Conservation (phyloP, 2,888 invertebrate genomes). For the Epistrophella euchroma region DNA sequence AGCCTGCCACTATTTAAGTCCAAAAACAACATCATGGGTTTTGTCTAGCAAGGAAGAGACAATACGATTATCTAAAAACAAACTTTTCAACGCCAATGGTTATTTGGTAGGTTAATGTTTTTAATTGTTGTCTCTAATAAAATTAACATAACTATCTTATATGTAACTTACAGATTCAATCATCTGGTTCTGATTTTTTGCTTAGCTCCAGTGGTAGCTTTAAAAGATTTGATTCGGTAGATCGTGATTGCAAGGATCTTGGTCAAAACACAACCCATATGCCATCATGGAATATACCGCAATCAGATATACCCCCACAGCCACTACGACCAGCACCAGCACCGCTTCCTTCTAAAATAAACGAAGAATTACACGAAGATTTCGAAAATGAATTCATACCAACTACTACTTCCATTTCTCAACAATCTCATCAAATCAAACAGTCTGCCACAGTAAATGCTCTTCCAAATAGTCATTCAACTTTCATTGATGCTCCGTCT, state of each 20-base stretch:
- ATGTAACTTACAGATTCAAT: conserved; percentile 85
- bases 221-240: conserved; percentile 87
- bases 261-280: conserved; percentile 82
- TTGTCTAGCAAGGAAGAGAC: conserved; percentile 83
- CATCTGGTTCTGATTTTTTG: conserved; percentile 87
- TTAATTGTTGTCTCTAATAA: not conserved
- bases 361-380: conserved; percentile 80
- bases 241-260: conserved; percentile 85
- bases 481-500: conserved; percentile 17
- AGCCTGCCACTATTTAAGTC: conserved; percentile 82
- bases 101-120: conserved; percentile 86
- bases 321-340: conserved; percentile 87
- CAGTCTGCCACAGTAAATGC: conserved; percentile 56
- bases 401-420: conserved; percentile 45
- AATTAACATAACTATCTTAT: not conserved
- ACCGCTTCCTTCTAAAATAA: conserved; percentile 77
- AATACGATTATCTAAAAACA: conserved; percentile 83
- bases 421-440: conserved; percentile 54
- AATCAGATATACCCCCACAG: conserved; percentile 86
- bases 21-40: conserved; percentile 82
- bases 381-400: conserved; percentile 73
- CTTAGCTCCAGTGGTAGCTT: conserved; percentile 87
- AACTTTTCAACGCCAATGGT: conserved; percentile 87
- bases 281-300: conserved; percentile 83
- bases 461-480: conserved; percentile 57